phyloP scores from a whole-genome alignment of 2,888 invertebrate species.

The Acrobeloides nanus region DNA sequence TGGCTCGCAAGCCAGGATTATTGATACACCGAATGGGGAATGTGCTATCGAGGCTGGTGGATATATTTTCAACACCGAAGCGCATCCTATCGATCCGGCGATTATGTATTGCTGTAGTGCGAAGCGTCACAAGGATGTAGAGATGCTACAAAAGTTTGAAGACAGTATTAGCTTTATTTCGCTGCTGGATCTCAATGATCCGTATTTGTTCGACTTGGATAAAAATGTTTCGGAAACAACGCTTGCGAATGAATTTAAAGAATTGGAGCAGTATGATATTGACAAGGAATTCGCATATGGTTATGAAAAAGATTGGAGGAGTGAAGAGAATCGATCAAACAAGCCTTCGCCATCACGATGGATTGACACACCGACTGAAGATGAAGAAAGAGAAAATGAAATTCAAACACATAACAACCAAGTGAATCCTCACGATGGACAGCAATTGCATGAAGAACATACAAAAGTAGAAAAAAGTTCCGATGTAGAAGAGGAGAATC shows the following conservation, averaged over 20 bases:
- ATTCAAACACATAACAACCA: too few species aligned
- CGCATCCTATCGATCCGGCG: conserved; percentile 59
- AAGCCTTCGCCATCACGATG: too few species aligned
- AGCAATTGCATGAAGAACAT: too few species aligned
- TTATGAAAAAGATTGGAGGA: not conserved
- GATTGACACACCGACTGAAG: not conserved
- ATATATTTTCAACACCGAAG: conserved; percentile 60
- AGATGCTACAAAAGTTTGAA: conserved; percentile 27
- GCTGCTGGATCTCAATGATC: conserved; percentile 26
- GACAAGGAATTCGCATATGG: conserved; percentile 1
- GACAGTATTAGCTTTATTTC: conserved; percentile 32
- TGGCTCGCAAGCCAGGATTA: conserved; percentile 28
- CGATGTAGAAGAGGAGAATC: too few species aligned
- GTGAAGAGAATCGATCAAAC: too few species aligned
- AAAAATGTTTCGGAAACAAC: conserved; percentile 10
- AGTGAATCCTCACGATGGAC: too few species aligned
- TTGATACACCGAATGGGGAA: conserved; percentile 54
- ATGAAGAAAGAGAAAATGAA: conserved; percentile 5
- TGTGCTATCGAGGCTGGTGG: conserved; percentile 58
- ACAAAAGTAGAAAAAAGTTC: too few species aligned
- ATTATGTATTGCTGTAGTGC: conserved; percentile 57
- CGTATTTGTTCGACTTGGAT: conserved; percentile 7
- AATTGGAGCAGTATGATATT: conserved; percentile 4
- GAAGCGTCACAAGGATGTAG: conserved; percentile 24
- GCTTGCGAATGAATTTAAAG: conserved; percentile 10